Conservation (phyloP, 2,797 vertebrate genomes). For the Tarsius wallacei region DNA sequence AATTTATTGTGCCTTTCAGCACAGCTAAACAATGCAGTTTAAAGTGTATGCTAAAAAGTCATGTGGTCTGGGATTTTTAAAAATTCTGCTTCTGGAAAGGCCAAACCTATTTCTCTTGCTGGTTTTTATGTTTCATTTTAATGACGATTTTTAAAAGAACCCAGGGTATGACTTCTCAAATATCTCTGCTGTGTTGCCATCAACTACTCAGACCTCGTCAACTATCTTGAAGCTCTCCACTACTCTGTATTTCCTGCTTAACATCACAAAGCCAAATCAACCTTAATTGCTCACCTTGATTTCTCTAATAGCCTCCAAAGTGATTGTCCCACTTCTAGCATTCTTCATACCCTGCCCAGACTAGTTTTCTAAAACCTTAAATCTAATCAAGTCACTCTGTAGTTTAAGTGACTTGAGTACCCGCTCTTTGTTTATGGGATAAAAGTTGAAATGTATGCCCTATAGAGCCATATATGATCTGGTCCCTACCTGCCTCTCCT, state of each 20-base stretch:
- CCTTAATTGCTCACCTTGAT: not conserved
- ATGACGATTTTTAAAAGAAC: constrained; percentile 2
- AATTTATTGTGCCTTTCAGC: not conserved
- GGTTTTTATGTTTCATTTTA: not conserved
- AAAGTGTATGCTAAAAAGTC: not conserved
- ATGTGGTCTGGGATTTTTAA: not conserved
- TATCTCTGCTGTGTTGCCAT: not conserved
- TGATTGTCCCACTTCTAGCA: not conserved
- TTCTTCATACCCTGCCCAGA: not conserved
- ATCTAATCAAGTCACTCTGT: not conserved
- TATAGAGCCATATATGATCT: not conserved
- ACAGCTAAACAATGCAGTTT: not conserved
- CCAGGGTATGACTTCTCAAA: not conserved
- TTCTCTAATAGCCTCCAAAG: not conserved
- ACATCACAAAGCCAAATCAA: not conserved
- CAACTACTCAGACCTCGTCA: not conserved
- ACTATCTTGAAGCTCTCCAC: not conserved
- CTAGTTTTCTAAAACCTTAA: not conserved
- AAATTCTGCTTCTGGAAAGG: not conserved
- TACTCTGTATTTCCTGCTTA: not conserved
- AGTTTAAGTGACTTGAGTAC: not conserved
- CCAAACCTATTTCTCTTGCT: not conserved
- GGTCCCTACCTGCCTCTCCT: not conserved
- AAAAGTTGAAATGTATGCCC: not conserved
- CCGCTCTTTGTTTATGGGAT: not conserved